Base-by-base conservation (phyloP, 23 tunicate genomes). In the Halocynthia aurantium region DNA sequence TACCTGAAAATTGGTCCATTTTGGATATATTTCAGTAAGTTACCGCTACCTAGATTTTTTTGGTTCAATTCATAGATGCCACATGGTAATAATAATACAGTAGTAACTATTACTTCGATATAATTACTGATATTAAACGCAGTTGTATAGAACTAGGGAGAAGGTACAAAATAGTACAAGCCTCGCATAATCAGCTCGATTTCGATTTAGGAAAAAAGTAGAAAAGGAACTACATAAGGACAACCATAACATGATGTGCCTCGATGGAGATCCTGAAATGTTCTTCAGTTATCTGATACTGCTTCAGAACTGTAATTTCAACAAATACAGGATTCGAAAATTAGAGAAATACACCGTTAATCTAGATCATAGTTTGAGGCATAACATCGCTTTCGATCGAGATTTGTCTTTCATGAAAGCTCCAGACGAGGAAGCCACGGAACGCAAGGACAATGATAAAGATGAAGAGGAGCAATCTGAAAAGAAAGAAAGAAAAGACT, bases 261-360 rank as follows among this genome's bases (percentile, higher is more conserved):
- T 84, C 10, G 96, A 90, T 53, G 83, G 80, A 18, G 84, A 81
- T 54, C 83, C 83, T 5, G 84, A 84, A 40, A 53, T 76, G 7
- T 80, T 90, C 68, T 70, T 71, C 57, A 70, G 80, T 51, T 81
- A 53, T 53, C 62, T 87, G 7, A 6, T 20, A 20, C 55, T 31
- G 22, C 67, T 62, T 61, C 18, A 22, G 56, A 61, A 61, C n/a
- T 50, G 57, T 9, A 56, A 72, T 10, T 62, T 77, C 71, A 62
- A 72, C 18, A 63, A 53, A 51, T 10, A 22, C 22, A 52, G 6
- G 40, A 74, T 74, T 15, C 13, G 17, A 54, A 4, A n/a, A 7
- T 68, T 88, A 50, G 49, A 78, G 50, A 88, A 73, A 69, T 88
- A 74, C 64, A 83, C 88, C 40, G 83, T 88, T 65, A 88, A 88